Evolutionary conservation across 2,113 vertebrate species (phyloP), one percentile per base, ranked within the genome.

Genomic region (Gobius niger): DNA sequence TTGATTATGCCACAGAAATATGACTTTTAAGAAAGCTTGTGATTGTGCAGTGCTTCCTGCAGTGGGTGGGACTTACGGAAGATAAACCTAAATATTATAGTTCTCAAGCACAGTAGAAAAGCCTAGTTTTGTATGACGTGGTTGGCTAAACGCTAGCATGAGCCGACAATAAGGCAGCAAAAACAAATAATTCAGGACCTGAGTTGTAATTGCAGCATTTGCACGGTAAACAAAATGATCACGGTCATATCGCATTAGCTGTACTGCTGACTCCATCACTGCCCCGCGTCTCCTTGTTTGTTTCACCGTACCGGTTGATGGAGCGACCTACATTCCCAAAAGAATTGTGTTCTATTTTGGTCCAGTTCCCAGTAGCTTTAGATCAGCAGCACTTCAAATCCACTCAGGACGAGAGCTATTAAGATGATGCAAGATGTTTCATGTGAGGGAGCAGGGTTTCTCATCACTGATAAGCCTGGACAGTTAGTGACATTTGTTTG

Each of bases 331-430:
- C 68, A 80, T 82, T 82, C 77, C 68, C 67, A 0, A 63, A 71
- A 82, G 76, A 78, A 71, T 42, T 68, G 65, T 71, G 19, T 44
- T 79, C 64, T 70, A 79, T 79, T 84, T 77, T 63, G 60, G 73
- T 72, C 24, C 2, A 56, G 51, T 49, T 76, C 73, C 69, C 62
- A 67, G 18, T 52, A 47, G 66, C 67, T 65, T 68, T 69, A 76
- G 60, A 78, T 78, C 75, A 73, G 16, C 2, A 49, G 67, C 0
- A 64, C 69, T 49, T 72, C 61, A 77, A 73, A 71, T n/a, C 63
- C 47, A 68, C 62, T 68, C 53, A 71, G 47, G 9, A 44, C 18
- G 7, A 14, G 54, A 47, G 12, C 52, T 65, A 63, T 65, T 34
- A 70, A 34, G 44, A 62, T 65, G 64, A 73, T 47, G 51, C 44